Base-by-base conservation (phyloP, 2,113 vertebrate species). In the Podilymbus podiceps region DNA sequence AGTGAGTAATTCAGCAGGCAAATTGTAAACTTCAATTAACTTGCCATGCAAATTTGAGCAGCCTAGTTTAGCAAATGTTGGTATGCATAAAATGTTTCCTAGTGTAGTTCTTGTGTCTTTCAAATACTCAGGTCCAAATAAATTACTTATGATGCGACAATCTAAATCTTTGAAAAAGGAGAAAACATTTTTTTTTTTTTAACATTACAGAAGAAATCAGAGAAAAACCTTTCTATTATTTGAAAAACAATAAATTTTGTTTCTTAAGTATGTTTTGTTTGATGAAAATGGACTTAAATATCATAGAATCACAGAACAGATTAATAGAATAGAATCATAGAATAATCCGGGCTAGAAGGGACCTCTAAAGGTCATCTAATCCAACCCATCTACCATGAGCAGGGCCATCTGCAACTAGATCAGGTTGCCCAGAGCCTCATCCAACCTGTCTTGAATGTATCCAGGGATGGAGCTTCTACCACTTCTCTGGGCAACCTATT, bases 21-120 rank as follows among this genome's bases (percentile, higher is more conserved):
- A 76, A 76, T 58, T 40, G 93, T 80, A 78, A 94, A 63, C 46
- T 75, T 94, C 88, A 93, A 87, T 87, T 94, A 88, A 85, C 92
- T 84, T 67, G 2, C 23, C 62, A 59, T 85, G 77, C 21, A 79
- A 88, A 93, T 84, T 92, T 88, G 22, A 93, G 53, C 40, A 78
- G 15, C 16, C 49, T 76, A 35, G 33, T 90, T 85, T 92, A 90
- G 21, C 8, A 89, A 85, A 86, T 84, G n/a, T 17, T 63, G 49
- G 18, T 68, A 44, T 53, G 31, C 68, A 40, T 86, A 27, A 85
- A 67, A 94, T 59, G 3, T 60, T 91, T 92, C 71, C 27, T 42
- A 58, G 12, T 1, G 0, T 53, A 79, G 3, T 55, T 75, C 14
- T 74, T 52, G 22, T 75, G 11, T 77, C 27, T 82, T 84, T 40